These are phyloP conservation scores for Plagodis pulveraria DNA, from an alignment of 2,888 invertebrate genomes.

Conservation along the genomic window DNA sequence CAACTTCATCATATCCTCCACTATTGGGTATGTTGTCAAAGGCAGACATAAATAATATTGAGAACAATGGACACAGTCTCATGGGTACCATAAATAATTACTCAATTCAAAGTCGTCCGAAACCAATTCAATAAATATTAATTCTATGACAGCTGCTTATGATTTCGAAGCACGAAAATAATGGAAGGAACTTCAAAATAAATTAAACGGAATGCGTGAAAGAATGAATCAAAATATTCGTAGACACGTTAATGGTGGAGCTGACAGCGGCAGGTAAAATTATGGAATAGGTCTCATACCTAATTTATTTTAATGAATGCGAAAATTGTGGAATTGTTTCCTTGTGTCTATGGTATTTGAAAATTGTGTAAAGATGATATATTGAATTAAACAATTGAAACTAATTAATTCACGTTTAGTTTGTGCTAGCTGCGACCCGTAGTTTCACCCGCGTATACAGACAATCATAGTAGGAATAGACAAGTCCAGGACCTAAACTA, in stretches of 20 bases:
- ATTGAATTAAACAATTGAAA: no score
- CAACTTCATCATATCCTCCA: no score
- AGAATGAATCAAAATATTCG: slow-evolving; percentile 20
- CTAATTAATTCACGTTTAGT: no score
- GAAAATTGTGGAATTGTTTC: no score
- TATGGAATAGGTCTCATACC: slow-evolving; percentile 1
- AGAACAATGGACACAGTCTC: slow-evolving; percentile 14
- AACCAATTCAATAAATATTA: slow-evolving; percentile 26
- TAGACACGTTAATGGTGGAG: slow-evolving; percentile 17
- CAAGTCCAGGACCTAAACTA: no score
- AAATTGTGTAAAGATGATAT: no score
- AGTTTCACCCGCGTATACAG: no score
- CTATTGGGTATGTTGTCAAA: not conserved
- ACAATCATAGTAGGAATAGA: no score
- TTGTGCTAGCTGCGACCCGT: no score
- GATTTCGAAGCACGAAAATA: slow-evolving; percentile 30
- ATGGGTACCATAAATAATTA: slow-evolving; percentile 26
- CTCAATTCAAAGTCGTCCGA: slow-evolving; percentile 19
- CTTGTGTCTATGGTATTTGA: no score
- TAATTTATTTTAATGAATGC: no score
- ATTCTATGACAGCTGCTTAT: slow-evolving; percentile 28
- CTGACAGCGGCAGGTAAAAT: slow-evolving; percentile 11
- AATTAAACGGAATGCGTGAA: slow-evolving; percentile 17
- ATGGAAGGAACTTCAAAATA: slow-evolving; percentile 20
- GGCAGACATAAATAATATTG: slow-evolving; percentile 3